Evolutionary conservation across 2,797 vertebrate species (phyloP), one percentile per base, ranked within the genome.

Genomic region (Lycodopsis pacificus): DNA sequence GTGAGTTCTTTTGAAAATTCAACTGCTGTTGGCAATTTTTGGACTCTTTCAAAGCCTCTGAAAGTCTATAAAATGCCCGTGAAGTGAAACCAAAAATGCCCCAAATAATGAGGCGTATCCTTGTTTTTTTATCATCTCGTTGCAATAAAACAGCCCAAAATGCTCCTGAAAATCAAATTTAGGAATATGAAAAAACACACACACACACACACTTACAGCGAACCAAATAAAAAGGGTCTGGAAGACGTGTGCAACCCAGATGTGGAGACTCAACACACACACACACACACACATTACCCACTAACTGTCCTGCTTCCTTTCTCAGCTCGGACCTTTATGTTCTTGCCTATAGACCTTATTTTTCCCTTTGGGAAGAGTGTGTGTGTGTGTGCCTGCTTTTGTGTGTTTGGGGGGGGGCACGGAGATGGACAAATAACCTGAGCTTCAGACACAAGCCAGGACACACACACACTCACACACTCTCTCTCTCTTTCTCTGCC

Each of bases 401-500:
- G 36, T 71, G 66, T 54, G 63, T 25, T 44, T 32, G 30, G 30
- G 30, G 2, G 72, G 77, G 72, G 77, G 57, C 71, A 80, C 76
- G 53, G 72, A 82, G 85, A 89, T 77, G 90, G 86, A 88, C 89
- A 86, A 87, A 86, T 81, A 79, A 85, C 73, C 85, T 58, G 62
- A 81, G 77, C 76, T 79, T 84, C 70, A 91, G 78, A 86, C 81
- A 80, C 81, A 83, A 80, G 58, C 87, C 73, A 69, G 71, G 70
- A 82, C 62, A 78, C 81, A 58, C 77, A 62, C 69, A 83, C 62
- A 78, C 81, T 56, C 76, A 63, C 68, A 75, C 42, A 73, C 70
- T 76, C 66, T 66, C 75, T 75, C 56, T 67, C 69, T 71, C 63
- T 68, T n/a, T 11, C 67, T 48, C 71, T 73, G 77, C 81, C 83